Conservation (phyloP, 2,113 vertebrate genomes). For the Chaenocephalus aceratus region DNA sequence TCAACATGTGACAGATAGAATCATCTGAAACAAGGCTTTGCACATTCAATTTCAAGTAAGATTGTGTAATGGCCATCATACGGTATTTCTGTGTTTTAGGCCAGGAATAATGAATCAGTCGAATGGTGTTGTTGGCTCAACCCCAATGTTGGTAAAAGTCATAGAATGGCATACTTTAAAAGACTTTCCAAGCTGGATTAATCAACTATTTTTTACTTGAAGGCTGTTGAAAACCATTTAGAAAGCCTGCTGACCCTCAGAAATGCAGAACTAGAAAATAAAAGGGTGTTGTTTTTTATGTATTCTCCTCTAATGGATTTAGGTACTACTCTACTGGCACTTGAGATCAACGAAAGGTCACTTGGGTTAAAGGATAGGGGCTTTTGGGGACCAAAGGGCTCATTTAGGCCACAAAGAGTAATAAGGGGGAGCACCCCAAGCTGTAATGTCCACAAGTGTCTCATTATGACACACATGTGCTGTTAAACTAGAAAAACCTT, state of each 20-base stretch:
- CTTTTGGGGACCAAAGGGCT: neutral
- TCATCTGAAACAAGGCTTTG: conserved; percentile 44
- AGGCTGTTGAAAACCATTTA: conserved; percentile 11
- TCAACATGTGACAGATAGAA: conserved; percentile 60
- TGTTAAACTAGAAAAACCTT: neutral
- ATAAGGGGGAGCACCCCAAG: neutral
- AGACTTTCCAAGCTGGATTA: conserved; percentile 53
- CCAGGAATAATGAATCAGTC: conserved; percentile 21
- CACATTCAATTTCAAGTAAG: conserved; percentile 32
- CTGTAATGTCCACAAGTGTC: neutral
- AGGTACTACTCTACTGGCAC: neutral
- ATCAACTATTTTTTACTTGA: conserved; percentile 53
- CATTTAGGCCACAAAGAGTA: neutral
- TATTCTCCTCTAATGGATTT: neutral
- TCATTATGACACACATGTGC: neutral
- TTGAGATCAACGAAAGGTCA: neutral
- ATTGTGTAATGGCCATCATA: conserved; percentile 26
- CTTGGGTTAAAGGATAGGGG: neutral
- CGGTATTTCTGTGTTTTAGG: conserved; percentile 7
- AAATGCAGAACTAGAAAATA: neutral
- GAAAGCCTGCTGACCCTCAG: too few species aligned
- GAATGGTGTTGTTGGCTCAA: neutral
- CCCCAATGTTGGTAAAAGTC: conserved; percentile 12
- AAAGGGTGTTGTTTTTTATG: neutral
- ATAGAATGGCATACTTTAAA: conserved; percentile 5